Evolutionary conservation across 2,113 vertebrate species (phyloP), one percentile per base, ranked within the genome.

Genomic region (Ginglymostoma cirratum): DNA sequence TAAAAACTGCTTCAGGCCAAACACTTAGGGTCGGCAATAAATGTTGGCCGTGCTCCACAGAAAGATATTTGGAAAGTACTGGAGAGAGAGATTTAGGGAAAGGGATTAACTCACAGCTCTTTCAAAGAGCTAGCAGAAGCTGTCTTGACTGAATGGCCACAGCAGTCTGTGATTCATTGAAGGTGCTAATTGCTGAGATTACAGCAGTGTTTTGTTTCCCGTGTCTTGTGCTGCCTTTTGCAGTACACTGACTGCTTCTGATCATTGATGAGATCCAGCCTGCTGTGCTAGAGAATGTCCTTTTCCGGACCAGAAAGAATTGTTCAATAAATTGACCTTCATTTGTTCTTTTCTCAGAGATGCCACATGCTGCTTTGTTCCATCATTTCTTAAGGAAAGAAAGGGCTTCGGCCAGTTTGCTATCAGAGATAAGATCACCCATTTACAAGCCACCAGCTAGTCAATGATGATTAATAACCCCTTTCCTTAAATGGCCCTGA

Each of bases 371-470:
- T 97, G 97, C 97, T 97, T 98, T 96, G 96, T 97, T 97, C 97
- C 97, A 97, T 97, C 98, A 98, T 97, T 97, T 97, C 96, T 97
- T 97, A 97, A 96, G 94, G 96, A 97, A 96, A 61, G 12, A 12
- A 90, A 97, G 66, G 92, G 38, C 96, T 97, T 80, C 67, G 95
- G 97, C 96, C 96, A 96, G 96, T 96, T 96, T 97, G 96, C 76
- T 97, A 98, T 97, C 96, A 97, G 97, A 97, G 98, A 97, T 97
- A 97, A 97, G 97, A 98, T 97, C 97, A 97, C 97, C 96, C 96
- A 97, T 97, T 97, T 96, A 97, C 96, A 96, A 96, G 95, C 96
- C 96, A 96, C 96, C 97, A 97, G 97, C 97, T 98, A 97, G 96
- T 96, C 95, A 96, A 96, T 97, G 96, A 95, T 97, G 97, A 97